Conservation (phyloP, 2,113 vertebrate genomes). For the Machaerirhynchus nigripectus region DNA sequence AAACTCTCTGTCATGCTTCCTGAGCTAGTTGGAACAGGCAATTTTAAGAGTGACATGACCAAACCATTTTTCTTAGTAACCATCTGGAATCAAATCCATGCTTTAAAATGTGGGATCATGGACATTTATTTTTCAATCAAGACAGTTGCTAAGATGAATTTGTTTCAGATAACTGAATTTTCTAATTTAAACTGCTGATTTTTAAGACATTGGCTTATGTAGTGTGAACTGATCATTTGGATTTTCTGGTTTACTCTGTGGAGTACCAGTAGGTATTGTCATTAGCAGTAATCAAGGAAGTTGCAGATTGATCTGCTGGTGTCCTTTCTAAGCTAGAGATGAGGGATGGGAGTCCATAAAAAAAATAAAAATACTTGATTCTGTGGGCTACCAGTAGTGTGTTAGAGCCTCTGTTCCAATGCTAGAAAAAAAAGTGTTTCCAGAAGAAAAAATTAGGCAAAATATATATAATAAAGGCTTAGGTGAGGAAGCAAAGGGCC, state of each 20-base stretch:
- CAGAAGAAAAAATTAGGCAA: neutral
- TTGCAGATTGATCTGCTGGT: neutral
- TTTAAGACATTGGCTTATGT: neutral
- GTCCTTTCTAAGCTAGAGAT: neutral
- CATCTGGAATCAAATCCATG: neutral
- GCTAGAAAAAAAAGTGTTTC: rapidly evolving
- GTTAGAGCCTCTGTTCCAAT: neutral
- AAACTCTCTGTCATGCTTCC: neutral
- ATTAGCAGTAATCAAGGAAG: neutral
- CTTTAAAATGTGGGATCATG: neutral
- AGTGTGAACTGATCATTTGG: neutral
- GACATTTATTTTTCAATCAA: neutral
- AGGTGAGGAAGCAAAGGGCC: neutral
- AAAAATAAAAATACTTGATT: neutral
- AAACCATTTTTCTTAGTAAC: neutral
- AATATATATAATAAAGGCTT: neutral
- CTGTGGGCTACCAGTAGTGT: neutral
- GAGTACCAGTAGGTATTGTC: rapidly evolving
- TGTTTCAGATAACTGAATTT: neutral
- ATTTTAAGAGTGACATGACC: neutral
- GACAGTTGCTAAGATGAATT: neutral
- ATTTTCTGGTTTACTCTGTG: neutral
- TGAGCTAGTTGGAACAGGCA: neutral
- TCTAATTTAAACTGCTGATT: neutral
- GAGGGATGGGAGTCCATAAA: neutral